Evolutionary conservation across 2,888 invertebrate genomes (phyloP).

Genomic region (Coremacera marginata): DNA sequence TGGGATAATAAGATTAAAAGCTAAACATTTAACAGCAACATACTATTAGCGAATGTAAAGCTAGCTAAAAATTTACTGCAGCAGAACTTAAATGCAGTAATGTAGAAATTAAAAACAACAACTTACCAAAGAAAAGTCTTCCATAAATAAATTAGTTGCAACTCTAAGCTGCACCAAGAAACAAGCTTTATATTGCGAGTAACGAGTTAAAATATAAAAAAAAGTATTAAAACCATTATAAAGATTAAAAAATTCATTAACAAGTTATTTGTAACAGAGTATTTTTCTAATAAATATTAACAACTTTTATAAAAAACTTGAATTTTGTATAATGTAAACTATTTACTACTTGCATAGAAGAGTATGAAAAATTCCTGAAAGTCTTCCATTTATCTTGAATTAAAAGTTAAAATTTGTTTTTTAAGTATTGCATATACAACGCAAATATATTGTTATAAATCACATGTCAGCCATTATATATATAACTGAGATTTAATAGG

Average conservation of each 20-base stretch:
- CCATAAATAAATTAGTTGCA: constrained; percentile 59
- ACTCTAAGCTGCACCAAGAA: constrained; percentile 20
- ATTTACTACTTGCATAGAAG: neutral
- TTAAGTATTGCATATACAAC: neutral
- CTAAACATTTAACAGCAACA: neutral
- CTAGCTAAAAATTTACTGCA: neutral
- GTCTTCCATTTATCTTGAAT: constrained; percentile 25
- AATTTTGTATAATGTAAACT: neutral
- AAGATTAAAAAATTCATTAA: constrained; percentile 26
- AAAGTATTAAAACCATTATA: neutral
- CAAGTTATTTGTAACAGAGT: constrained; percentile 39
- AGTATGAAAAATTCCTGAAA: neutral
- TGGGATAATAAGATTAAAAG: constrained; percentile 38
- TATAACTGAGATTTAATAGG: neutral
- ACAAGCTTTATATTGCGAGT: constrained; percentile 26
- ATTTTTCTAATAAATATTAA: neutral
- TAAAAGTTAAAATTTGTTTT: constrained; percentile 25
- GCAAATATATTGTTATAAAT: neutral
- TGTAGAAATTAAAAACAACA: constrained; percentile 59
- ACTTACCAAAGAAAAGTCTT: constrained; percentile 71
- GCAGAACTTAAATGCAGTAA: constrained; percentile 1
- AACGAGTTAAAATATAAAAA: constrained; percentile 5
- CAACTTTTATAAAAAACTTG: neutral
- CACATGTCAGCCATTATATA: neutral
- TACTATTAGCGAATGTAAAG: neutral